Evolutionary conservation across 2,888 invertebrate species (phyloP).

Genomic region (Molorchus minor): DNA sequence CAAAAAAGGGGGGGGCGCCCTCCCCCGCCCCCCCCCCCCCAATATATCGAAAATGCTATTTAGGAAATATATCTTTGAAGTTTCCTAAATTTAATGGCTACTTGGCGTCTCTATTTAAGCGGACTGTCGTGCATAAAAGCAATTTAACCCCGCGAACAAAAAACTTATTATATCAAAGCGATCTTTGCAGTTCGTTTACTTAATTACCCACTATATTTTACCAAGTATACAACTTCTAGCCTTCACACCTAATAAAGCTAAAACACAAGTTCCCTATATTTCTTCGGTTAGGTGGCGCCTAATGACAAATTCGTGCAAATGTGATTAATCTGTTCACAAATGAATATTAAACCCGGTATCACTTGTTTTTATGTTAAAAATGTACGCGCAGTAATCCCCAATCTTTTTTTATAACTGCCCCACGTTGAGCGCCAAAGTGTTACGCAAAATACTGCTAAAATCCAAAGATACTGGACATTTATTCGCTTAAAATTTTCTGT

Average conservation of each 20-base stretch:
- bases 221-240: background rate
- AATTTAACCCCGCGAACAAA: background rate
- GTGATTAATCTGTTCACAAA: conserved; percentile 34
- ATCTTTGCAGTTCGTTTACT: background rate
- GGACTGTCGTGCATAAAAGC: background rate
- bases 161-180: background rate
- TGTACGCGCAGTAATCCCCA: background rate
- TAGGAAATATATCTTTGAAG: background rate
- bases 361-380: background rate
- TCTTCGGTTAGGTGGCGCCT: background rate
- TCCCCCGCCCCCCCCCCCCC: too few relatives aligned
- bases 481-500: too few relatives aligned
- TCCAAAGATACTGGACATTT: too few relatives aligned
- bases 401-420: background rate
- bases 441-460: too few relatives aligned
- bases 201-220: background rate
- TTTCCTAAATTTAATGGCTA: background rate
- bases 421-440: too few relatives aligned
- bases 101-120: background rate
- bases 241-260: background rate
- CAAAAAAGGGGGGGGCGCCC: too few relatives aligned
- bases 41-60: background rate
- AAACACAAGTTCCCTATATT: background rate
- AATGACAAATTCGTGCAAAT: conserved; percentile 33
- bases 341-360: conserved; percentile 25